A percentile compares a stretch with the other conserved stretches of the same genome.
Evolutionary conservation across 2,888 invertebrate genomes (phyloP).

Genomic region (Chymomyza caudatula): DNA sequence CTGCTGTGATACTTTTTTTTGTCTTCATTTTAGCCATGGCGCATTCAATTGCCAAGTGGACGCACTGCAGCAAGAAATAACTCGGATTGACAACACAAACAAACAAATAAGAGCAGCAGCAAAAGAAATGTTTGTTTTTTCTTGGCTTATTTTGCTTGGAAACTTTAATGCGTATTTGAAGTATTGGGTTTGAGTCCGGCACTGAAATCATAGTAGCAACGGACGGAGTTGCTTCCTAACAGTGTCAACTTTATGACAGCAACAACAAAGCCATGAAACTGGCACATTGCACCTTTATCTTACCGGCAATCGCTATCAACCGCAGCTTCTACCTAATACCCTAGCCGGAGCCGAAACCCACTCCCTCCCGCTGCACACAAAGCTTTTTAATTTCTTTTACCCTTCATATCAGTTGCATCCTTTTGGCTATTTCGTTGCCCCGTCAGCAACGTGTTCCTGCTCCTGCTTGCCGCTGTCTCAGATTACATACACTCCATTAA

Average conservation of each 20-base stretch:
- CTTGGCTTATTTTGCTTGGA: constrained; percentile 15
- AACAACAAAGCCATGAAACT: neutral
- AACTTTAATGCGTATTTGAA: constrained; percentile 58
- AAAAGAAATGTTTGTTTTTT: neutral
- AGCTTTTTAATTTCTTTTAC: constrained; percentile 67
- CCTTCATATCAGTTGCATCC: constrained; percentile 70
- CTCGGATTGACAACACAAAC: constrained; percentile 1
- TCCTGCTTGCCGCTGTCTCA: constrained; percentile 55
- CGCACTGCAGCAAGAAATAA: neutral
- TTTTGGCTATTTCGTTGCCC: constrained; percentile 63
- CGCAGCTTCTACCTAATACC: constrained; percentile 9
- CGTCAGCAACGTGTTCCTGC: constrained; percentile 25
- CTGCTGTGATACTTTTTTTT: constrained; percentile 18
- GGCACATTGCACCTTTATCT: constrained; percentile 11
- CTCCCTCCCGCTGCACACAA: constrained; percentile 18
- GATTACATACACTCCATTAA: constrained; percentile 76
- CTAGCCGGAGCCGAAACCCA: neutral
- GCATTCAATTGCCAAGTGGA: neutral
- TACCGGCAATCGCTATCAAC: constrained; percentile 36
- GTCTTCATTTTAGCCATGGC: neutral
- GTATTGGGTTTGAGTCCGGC: constrained; percentile 31
- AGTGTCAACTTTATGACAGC: neutral
- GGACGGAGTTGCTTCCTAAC: constrained; percentile 9
- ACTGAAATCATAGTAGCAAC: constrained; percentile 4
- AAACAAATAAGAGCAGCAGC: neutral